Base-by-base conservation (phyloP, 2,797 vertebrate genomes). In the Numenius phaeopus region DNA sequence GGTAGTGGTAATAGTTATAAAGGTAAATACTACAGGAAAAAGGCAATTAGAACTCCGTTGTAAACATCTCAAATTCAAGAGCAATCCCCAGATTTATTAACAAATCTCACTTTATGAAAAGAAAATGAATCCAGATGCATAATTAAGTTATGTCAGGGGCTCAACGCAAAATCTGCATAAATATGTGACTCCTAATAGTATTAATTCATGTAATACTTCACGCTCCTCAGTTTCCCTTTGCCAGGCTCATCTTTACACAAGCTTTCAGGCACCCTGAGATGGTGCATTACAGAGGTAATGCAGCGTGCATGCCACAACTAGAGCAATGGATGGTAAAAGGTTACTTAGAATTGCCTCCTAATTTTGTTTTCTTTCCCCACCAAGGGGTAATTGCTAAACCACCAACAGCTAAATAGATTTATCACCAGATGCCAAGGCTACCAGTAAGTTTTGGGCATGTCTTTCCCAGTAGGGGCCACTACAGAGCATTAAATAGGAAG, bases 381-480 rank as follows among this genome's bases (percentile, higher is more conserved):
- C 67, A 95, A 89, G 73, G 78, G 96, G 88, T 94, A 92, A 98
- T 95, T 94, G 90, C 90, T 89, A 95, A 97, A 97, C 86, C 94
- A 95, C 92, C 26, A 84, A 81, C 94, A 97, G 95, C 96, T 95
- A 89, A 94, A 96, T 92, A 97, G 95, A 97, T 98, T 97, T 97
- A 97, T 97, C 96, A 94, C 83, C 95, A 96, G 84, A 91, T 96
- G 94, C 96, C 94, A 97, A 96, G 67, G 89, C 84, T 55, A 78
- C 95, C 97, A 97, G 57, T 90, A 77, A 90, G 86, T 96, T 98
- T 96, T 20, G 12, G 79, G 73, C 93, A 69, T 82, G 66, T 49
- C 91, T 96, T 94, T 97, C 97, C 96, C 96, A 89, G 95, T 97
- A 96, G 97, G 95, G 94, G 94, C 95, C 96, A 96, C 96, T 87